Evolutionary conservation across 2,113 vertebrate species (phyloP).

Genomic region (Podilymbus podiceps): DNA sequence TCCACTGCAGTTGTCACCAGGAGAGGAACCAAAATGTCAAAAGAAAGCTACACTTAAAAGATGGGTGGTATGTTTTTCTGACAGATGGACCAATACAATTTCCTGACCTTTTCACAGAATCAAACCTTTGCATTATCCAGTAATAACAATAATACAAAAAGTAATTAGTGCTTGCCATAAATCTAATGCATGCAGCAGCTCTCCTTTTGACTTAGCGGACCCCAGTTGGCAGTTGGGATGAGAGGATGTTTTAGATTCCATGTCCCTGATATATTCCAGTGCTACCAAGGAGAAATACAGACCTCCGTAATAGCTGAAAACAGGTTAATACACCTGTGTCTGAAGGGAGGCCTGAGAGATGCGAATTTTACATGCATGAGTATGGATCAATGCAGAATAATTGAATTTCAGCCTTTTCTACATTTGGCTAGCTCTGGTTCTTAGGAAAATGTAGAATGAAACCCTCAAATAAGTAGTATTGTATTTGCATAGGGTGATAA

Average conservation of each 20-base stretch:
- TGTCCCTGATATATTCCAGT: background rate
- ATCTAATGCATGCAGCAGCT: background rate
- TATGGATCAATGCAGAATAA: background rate
- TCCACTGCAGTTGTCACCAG: background rate
- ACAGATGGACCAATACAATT: background rate
- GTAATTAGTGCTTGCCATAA: background rate
- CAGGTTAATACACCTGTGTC: background rate
- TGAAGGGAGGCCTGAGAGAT: background rate
- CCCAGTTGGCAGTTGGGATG: background rate
- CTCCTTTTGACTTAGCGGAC: background rate
- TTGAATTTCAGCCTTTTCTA: constrained; percentile 9
- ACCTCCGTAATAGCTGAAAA: background rate
- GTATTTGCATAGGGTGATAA: background rate
- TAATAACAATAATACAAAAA: background rate
- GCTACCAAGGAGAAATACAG: background rate
- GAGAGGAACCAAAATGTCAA: background rate
- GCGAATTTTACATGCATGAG: background rate
- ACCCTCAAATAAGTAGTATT: background rate
- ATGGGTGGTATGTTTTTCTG: background rate
- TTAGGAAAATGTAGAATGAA: background rate
- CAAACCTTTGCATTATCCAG: background rate
- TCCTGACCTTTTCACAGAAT: background rate
- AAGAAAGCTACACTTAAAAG: background rate
- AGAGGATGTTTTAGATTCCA: background rate
- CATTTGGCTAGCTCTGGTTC: constrained; percentile 1